phyloP scores from a whole-genome alignment of 2,888 invertebrate species.

The Cetonia aurata region DNA sequence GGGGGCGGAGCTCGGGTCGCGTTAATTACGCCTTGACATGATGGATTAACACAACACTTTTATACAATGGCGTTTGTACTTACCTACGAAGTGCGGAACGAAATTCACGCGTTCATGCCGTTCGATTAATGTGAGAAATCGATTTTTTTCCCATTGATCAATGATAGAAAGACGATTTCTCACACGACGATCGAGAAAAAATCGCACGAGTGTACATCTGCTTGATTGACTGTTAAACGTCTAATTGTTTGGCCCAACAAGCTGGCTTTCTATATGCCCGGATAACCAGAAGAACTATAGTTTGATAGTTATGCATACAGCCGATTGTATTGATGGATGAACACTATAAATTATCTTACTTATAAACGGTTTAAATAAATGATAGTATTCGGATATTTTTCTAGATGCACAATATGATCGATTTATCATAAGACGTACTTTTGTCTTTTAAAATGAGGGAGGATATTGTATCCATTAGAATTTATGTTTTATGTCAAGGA shows the following conservation, averaged over 20 bases:
- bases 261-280: neutral
- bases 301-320: too few species aligned
- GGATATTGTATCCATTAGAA: too few species aligned
- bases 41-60: constrained; percentile 17
- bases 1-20: neutral
- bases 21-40: constrained; percentile 15
- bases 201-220: constrained; percentile 7
- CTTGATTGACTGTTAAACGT: constrained; percentile 18
- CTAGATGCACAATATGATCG: too few species aligned
- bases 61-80: neutral
- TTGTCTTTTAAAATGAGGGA: too few species aligned
- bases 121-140: constrained; percentile 2
- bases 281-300: too few species aligned
- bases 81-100: neutral
- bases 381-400: too few species aligned
- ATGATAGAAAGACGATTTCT: neutral
- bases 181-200: neutral
- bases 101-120: constrained; percentile 6
- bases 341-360: too few species aligned
- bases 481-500: too few species aligned
- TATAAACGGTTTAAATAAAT: too few species aligned
- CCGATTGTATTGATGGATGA: too few species aligned
- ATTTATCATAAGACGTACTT: too few species aligned
- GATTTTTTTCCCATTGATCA: constrained; percentile 16
- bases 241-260: constrained; percentile 21